phyloP scores from a whole-genome alignment of 1,140 invertebrate species.

The Polyergus mexicanus region DNA sequence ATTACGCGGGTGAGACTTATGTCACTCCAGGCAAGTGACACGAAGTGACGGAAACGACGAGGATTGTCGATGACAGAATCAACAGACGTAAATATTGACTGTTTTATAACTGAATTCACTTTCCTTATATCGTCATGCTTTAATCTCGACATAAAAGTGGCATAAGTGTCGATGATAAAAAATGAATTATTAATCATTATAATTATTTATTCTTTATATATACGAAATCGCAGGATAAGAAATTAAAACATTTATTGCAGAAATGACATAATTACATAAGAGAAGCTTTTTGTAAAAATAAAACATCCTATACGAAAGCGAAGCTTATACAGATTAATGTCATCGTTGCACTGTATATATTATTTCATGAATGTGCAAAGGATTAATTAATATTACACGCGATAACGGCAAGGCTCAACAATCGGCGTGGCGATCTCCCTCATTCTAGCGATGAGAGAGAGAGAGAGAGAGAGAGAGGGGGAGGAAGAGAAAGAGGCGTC shows the following conservation, averaged over 20 bases:
- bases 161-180: neutral
- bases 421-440: neutral
- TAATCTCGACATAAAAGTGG: neutral
- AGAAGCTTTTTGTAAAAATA: too few species aligned
- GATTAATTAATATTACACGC: constrained; percentile 19
- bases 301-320: neutral
- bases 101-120: neutral
- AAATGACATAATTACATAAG: too few species aligned
- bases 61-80: constrained; percentile 42
- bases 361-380: neutral
- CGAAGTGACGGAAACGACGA: constrained; percentile 7
- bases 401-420: neutral
- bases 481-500: neutral
- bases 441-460: constrained; percentile 3
- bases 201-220: neutral
- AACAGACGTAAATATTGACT: neutral
- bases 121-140: neutral
- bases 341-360: neutral
- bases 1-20: neutral
- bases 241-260: neutral
- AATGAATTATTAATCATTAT: neutral
- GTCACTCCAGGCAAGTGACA: neutral
- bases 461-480: neutral
- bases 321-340: constrained; percentile 2
- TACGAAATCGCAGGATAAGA: neutral